Conservation (phyloP, 2,113 vertebrate species). For the Macaca nemestrina region DNA sequence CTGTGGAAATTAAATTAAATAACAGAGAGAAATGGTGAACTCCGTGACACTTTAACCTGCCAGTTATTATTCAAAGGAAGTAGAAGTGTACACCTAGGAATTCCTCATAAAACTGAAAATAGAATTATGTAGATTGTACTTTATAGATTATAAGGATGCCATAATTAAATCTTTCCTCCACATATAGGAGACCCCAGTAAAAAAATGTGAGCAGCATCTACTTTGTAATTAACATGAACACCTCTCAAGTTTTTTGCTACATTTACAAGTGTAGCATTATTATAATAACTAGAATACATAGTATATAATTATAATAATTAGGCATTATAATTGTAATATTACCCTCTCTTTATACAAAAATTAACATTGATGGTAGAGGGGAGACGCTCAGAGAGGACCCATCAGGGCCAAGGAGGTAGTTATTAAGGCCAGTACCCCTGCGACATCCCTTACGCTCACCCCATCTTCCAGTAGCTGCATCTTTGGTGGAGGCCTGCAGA, state of each 20-base stretch:
- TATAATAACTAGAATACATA: too few species aligned
- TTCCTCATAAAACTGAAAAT: background rate
- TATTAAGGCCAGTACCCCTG: accelerated
- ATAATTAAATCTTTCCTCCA: background rate
- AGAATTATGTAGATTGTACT: background rate
- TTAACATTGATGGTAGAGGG: background rate
- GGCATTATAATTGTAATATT: background rate
- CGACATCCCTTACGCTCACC: accelerated
- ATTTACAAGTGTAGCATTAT: background rate
- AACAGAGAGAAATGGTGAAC: background rate
- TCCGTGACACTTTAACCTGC: background rate
- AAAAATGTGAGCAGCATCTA: background rate
- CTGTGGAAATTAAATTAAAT: background rate
- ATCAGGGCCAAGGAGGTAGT: background rate
- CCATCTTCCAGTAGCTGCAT: background rate
- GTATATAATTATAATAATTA: background rate
- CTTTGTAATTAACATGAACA: too few species aligned
- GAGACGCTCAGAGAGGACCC: background rate
- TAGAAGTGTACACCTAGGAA: background rate
- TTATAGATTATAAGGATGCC: background rate
- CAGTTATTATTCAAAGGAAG: background rate
- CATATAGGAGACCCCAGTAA: accelerated
- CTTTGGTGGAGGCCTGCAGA: background rate
- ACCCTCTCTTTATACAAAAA: background rate
- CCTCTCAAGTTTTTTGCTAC: background rate